Evolutionary conservation across 37 sponge, comb jelly and placozoan species (phyloP), one percentile per base, ranked within the genome.

Genomic region (Ephydatia muelleri): DNA sequence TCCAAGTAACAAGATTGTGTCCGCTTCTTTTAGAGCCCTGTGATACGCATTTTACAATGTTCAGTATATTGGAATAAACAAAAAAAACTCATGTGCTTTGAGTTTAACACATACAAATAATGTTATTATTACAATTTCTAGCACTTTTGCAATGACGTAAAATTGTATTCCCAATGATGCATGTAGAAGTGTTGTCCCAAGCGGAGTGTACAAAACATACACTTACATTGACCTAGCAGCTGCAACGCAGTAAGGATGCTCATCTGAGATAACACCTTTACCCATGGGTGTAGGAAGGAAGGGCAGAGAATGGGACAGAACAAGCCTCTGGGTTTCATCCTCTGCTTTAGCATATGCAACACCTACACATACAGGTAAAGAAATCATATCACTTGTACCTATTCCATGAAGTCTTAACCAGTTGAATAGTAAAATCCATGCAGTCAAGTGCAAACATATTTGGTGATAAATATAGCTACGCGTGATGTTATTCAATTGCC

Each of bases 231-330:
- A 94, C 80, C 97, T 87, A 3, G 97, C 95, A 47, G 97, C 91
- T 48, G 95, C 90, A 48, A 97, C 95, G 82, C 97, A 97, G 2
- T 84, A 75, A 5, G 93, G 86, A 39, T 92, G 95, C 33, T 84
- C 81, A 81, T 97, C 97, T 32, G 94, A 27, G 0, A 97, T 32
- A 0, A 97, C 93, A 19, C 97, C 97, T 73, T 97, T 97, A 21
- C 97, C 97, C 97, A 97, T 97, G 26, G 97, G 97, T n/a, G 97
- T 94, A 28, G 97, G 95, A 32, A 97, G 91, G 73, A 97, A 97
- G 3, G 97, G 97, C 2, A 97, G 82, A 23, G 82, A 40, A 25
- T 88, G 79, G 21, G 64, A 27, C 12, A 29, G 19, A 1, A 97
- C 72, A 12, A 97, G 80, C 31, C 66, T 23, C 33, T 49, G 64